Evolutionary conservation across 2,797 vertebrate genomes (phyloP).

Genomic region (Pyrocephalus nanus): DNA sequence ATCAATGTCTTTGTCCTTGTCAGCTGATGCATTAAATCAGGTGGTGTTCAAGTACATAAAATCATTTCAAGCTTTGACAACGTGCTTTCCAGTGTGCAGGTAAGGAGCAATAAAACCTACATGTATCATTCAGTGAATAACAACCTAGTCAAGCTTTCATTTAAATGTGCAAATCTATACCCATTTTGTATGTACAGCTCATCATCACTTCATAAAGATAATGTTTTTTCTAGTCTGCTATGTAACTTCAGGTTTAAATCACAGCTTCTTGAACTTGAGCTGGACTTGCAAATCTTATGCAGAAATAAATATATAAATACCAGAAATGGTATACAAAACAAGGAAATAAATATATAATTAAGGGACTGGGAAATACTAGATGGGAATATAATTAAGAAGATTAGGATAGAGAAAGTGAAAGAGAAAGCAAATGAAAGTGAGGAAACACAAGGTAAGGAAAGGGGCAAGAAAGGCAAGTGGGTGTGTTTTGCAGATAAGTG

Average conservation of each 20-base stretch:
- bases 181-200: background rate
- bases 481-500: background rate
- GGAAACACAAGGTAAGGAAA: background rate
- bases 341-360: background rate
- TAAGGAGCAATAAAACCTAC: constrained; percentile 4
- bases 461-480: background rate
- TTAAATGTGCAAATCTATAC: background rate
- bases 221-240: background rate
- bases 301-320: background rate
- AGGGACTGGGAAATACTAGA: background rate
- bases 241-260: background rate
- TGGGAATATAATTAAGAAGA: background rate
- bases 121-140: background rate
- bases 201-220: background rate
- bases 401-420: background rate
- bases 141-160: background rate
- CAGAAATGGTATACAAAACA: background rate
- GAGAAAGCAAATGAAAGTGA: background rate
- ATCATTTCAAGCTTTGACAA: constrained; percentile 24
- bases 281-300: background rate
- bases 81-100: background rate
- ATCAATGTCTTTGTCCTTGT: constrained; percentile 63
- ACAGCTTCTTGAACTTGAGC: background rate
- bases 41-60: constrained; percentile 36
- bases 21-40: constrained; percentile 63